Evolutionary conservation across 2,797 vertebrate genomes (phyloP).

Genomic region (Labeo calbasu): DNA sequence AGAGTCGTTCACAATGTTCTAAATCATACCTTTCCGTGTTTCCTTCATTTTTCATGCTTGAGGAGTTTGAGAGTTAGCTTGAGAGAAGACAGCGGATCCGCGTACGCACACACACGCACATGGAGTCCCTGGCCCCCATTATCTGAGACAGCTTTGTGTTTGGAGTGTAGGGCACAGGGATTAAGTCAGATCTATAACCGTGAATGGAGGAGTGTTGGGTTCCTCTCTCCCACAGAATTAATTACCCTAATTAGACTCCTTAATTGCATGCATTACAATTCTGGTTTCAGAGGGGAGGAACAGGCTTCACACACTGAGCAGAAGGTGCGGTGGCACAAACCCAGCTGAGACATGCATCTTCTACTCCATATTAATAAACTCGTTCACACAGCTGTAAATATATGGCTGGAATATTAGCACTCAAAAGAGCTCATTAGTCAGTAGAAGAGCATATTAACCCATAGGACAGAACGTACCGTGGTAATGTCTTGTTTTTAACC

Average conservation of each 20-base stretch:
- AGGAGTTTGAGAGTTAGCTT: slow-evolving; percentile 56
- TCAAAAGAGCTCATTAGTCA: slow-evolving; percentile 45
- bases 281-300: slow-evolving; percentile 69
- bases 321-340: slow-evolving; percentile 45
- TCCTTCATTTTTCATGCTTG: slow-evolving; percentile 44
- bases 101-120: not conserved
- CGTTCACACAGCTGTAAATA: slow-evolving; percentile 38
- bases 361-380: slow-evolving; percentile 45
- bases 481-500: slow-evolving; percentile 51
- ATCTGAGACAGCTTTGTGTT: slow-evolving; percentile 60
- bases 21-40: not conserved
- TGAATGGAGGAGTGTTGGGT: slow-evolving; percentile 77
- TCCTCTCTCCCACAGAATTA: slow-evolving; percentile 78
- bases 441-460: slow-evolving; percentile 38
- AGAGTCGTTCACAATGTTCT: slow-evolving; percentile 8
- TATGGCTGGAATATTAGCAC: slow-evolving; percentile 45
- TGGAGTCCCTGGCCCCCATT: slow-evolving; percentile 43
- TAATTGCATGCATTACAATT: slow-evolving; percentile 84
- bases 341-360: slow-evolving; percentile 48
- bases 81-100: slow-evolving; percentile 13
- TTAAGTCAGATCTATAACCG: slow-evolving; percentile 78
- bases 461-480: slow-evolving; percentile 43
- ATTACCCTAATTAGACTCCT: slow-evolving; percentile 84
- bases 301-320: slow-evolving; percentile 42
- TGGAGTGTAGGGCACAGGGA: slow-evolving; percentile 69